Percentiles rank a stretch among this genome's conserved stretches.
Evolutionary conservation across 2,797 vertebrate genomes (phyloP).

Genomic region (Pitangus sulphuratus): DNA sequence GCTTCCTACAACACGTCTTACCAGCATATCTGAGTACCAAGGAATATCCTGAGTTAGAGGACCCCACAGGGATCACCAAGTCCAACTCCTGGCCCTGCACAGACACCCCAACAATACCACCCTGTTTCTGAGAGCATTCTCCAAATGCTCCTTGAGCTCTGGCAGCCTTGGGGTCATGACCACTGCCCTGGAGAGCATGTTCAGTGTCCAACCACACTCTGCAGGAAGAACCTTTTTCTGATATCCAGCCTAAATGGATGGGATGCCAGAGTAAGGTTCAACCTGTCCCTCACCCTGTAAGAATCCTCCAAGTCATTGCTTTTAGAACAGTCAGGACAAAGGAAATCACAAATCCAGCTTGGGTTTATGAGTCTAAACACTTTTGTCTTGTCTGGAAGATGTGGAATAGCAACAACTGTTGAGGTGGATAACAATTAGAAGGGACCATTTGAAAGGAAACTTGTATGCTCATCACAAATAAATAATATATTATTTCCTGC

Average conservation of each 20-base stretch:
- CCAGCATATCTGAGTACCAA: not conserved
- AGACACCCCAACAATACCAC: not conserved
- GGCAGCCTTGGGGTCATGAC: not conserved
- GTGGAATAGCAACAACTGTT: not conserved
- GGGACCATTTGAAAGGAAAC: not conserved
- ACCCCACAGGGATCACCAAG: not conserved
- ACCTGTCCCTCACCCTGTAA: not conserved
- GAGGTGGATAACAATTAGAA: not conserved
- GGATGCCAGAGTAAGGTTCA: not conserved
- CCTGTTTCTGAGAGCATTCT: not conserved
- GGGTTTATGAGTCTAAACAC: not conserved
- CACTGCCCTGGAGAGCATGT: not conserved
- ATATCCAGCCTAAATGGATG: accelerated
- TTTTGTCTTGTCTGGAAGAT: not conserved
- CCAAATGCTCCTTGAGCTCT: accelerated
- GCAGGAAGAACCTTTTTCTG: not conserved
- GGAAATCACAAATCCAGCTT: not conserved
- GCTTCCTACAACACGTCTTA: not conserved
- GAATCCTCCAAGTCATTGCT: not conserved
- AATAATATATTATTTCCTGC: too few species aligned
- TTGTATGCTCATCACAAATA: not conserved
- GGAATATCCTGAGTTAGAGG: not conserved
- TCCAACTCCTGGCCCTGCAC: not conserved
- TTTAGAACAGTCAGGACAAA: not conserved
- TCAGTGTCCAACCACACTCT: not conserved